Conservation (phyloP, 37 sponge, comb jelly and placozoan genomes). For the Theonella swinhoei region DNA sequence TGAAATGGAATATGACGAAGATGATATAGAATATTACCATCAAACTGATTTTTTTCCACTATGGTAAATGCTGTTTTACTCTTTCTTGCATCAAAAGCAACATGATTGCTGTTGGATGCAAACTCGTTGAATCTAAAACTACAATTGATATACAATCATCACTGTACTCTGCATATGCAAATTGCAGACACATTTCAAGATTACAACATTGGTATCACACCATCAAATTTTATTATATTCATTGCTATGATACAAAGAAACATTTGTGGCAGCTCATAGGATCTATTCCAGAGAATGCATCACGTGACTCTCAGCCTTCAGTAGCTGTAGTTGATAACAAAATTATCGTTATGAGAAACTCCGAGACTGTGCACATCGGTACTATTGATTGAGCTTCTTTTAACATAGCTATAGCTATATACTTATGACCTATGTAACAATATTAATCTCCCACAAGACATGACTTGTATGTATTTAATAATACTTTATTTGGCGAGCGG, state of each 20-base stretch:
- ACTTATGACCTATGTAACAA: too few species aligned
- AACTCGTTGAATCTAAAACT: neutral
- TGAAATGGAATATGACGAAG: neutral
- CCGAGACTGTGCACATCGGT: neutral
- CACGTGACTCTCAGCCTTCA: neutral
- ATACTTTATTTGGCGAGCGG: too few species aligned
- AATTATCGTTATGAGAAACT: neutral
- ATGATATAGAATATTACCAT: neutral
- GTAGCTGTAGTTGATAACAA: neutral
- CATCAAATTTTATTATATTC: too few species aligned
- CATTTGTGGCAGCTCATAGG: neutral
- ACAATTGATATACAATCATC: neutral
- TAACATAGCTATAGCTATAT: too few species aligned
- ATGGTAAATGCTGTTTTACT: neutral
- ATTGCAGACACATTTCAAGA: too few species aligned
- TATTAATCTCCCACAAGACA: too few species aligned
- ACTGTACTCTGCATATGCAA: neutral
- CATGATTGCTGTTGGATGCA: neutral
- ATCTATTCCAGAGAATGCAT: neutral
- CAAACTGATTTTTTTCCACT: neutral
- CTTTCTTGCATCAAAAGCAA: neutral
- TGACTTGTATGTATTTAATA: too few species aligned
- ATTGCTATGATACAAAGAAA: neutral
- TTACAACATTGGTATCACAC: neutral
- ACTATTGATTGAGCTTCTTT: too few species aligned